Evolutionary conservation across 2,797 vertebrate genomes (phyloP), one percentile per base, ranked within the genome.

Genomic region (Eupleurogrammus muticus): DNA sequence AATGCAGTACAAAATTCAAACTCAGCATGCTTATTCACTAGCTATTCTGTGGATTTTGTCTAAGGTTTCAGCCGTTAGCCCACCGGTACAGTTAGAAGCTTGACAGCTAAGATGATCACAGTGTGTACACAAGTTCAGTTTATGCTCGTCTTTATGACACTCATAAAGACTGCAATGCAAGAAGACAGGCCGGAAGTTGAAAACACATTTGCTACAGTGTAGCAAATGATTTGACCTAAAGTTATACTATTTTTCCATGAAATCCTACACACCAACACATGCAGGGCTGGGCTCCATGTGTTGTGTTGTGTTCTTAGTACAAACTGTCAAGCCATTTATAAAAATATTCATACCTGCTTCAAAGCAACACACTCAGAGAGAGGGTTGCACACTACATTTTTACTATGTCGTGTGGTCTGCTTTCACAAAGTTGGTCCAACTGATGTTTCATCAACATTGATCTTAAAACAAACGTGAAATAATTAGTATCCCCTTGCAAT

Each of bases 201-300:
- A 56, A 56, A 35, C n/a, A 44, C 56, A 58, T 17, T n/a, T n/a
- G 10, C n/a, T n/a, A n/a, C 21, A 12, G 14, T 28, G 55, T 38
- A 14, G 14, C 16, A 44, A 17, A 16, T 5, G 24, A 24, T 13
- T 46, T 1, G 23, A 66, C 35, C 8, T 19, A 17, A 23, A 49
- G 40, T 42, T 42, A 13, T 42, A 36, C 4, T 16, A 17, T 16
- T 42, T n/a, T 42, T 17, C 2, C 5, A 20, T 4, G 35, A 32
- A 12, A 11, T 34, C 5, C 19, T n/a, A 44, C 5, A 36, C 11
- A 56, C 8, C 8, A 42, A 16, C 17, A 67, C 3, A 23, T 23
- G 20, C 9, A 14, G 20, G 21, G 16, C 16, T 44, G 40, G 40
- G 8, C 14, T 44, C 16, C 40, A 35, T 44, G 19, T 46, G 42